Base-by-base conservation (phyloP, 2,113 vertebrate species). In the Paratilapia polleni region DNA sequence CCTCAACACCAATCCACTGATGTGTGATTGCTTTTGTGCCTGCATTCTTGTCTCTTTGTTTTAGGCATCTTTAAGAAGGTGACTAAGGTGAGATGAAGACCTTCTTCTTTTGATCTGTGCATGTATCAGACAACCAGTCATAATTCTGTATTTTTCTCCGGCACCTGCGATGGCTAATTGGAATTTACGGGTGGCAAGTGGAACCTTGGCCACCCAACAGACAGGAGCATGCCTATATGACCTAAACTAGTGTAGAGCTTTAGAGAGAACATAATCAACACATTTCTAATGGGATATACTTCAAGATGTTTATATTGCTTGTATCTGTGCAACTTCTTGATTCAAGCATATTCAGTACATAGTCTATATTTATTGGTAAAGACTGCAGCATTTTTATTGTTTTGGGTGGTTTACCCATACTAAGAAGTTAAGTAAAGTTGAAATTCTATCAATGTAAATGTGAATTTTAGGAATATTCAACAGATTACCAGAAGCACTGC, bases 41-140 rank as follows among this genome's bases (percentile, higher is more conserved):
- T 70, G 66, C 43, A 28, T 70, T 56, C 70, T 56, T 56, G 26
- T 70, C 58, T 62, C 43, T 78, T 56, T 81, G 52, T 28, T 81
- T 34, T 20, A 4, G 5, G 31, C 2, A n/a, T 56, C 68, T 66
- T 11, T 15, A 62, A 66, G 24, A 22, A n/a, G 8, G 28, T 2
- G 56, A n/a, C n/a, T 26, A 34, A 78, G 58, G 68, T 87, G 60
- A 85, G 26, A 36, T 52, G 24, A 28, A 19, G 19, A 3, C 66
- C 1, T 2, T 66, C 5, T 47, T 24, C 26, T 59, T 28, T 43
- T 10, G 34, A 19, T 28, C 64, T 70, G 66, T 2, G 0, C 24
- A 12, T 49, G 43, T 1, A 70, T 28, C 47, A 28, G 64, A 22
- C 8, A 64, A 17, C 9, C 4, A 2, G 64, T 70, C 70, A 74